A percentile compares a stretch with the other conserved stretches of the same genome.
These are phyloP conservation scores for Pristionchus mayeri DNA, from an alignment of 2,888 invertebrate genomes.

Conservation along the genomic window DNA sequence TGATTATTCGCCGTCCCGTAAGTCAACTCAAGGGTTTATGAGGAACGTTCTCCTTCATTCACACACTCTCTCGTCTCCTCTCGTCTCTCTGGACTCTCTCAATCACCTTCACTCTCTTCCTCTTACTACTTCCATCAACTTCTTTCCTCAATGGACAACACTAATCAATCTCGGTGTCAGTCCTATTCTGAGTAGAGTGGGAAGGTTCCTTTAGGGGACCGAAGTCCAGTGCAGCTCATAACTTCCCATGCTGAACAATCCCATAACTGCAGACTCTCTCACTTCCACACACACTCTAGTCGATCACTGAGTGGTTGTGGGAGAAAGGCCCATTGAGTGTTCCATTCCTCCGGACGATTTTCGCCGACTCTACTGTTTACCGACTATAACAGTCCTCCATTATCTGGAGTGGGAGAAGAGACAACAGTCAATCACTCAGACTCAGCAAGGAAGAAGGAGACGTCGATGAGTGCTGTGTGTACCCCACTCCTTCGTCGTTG, in stretches of 20 bases:
- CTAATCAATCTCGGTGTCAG: constrained; percentile 21
- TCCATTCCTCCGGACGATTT: not conserved
- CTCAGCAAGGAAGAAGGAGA: not conserved
- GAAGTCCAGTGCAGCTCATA: not conserved
- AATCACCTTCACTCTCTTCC: not conserved
- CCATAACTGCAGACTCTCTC: not conserved
- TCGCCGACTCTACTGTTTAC: constrained; percentile 11
- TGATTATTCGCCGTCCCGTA: constrained; percentile 8
- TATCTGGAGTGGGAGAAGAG: not conserved
- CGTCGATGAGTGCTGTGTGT: no score
- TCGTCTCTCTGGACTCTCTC: not conserved
- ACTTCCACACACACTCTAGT: not conserved
- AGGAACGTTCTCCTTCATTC: not conserved
- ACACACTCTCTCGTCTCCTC: constrained; percentile 18
- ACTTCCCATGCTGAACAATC: constrained; percentile 31
- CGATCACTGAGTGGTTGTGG: not conserved
- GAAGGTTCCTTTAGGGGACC: not conserved
- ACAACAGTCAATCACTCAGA: not conserved
- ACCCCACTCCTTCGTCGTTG: not conserved
- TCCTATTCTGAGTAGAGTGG: not conserved
- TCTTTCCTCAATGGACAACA: constrained; percentile 2
- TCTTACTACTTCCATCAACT: not conserved
- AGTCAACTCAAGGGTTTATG: constrained; percentile 33
- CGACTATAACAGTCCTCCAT: not conserved
- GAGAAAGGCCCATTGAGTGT: not conserved